Evolutionary conservation across 2,888 invertebrate genomes (phyloP), one percentile per base, ranked within the genome.

Genomic region (Papilio demoleus): DNA sequence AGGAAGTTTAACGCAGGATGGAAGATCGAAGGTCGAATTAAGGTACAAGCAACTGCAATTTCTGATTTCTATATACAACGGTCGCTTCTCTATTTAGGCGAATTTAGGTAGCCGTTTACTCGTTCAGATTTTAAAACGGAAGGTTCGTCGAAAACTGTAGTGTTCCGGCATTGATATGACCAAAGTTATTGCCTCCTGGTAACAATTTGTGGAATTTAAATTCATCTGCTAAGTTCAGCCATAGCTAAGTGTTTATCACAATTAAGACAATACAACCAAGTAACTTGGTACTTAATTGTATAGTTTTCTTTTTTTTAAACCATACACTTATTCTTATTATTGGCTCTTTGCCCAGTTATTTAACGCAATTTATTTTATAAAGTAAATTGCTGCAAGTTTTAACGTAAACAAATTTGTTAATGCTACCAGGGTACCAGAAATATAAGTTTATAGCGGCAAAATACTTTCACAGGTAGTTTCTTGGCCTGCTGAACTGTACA

Each of bases 331-430:
- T 9, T 0, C 50, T n/a, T n/a, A n/a, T n/a, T n/a, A n/a, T 34
- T 59, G 65, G 65, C 65, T 0, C 1, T 12, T 1, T 0, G 36
- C 58, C 65, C 31, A 59, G 53, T 34, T 59, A 59, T 24, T 65
- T 65, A 59, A 58, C 34, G 11, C 34, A 17, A 45, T 42, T 22
- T 45, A 36, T 59, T 42, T 45, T 36, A 34, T n/a, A 12, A 42
- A 58, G 50, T 65, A 65, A 65, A 19, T 42, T 42, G n/a, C 42
- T 56, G 45, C 53, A 45, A 59, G 27, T 45, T 65, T 65, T 65
- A 34, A 59, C 45, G 22, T 58, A 36, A 65, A 65, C 65, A 45
- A 65, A 65, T 65, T 65, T 59, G 65, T 65, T 59, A 59, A 59
- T 24, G 31, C 34, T n/a, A 45, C 22, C 31, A 31, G 14, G 53